phyloP scores from a whole-genome alignment of 2,113 vertebrate genomes.

The Eolophus roseicapilla region DNA sequence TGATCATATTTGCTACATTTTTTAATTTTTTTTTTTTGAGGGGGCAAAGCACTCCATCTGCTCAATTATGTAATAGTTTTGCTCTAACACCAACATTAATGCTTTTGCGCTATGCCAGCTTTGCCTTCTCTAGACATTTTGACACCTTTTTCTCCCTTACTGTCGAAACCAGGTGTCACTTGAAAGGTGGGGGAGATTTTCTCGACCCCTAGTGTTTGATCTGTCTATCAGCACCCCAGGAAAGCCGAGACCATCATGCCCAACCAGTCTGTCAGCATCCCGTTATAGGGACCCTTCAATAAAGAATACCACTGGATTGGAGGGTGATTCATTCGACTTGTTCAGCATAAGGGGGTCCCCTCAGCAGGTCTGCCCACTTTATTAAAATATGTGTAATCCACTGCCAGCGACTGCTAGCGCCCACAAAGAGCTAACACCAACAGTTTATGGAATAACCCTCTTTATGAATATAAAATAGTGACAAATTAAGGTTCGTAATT shows the following conservation, averaged over 20 bases:
- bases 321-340: not conserved
- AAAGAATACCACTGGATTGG: not conserved
- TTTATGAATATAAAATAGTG: not conserved
- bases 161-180: not conserved
- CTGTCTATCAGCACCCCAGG: not conserved
- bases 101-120: not conserved
- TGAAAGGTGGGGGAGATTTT: not conserved
- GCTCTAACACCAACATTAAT: not conserved
- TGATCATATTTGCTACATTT: not conserved
- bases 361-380: not conserved
- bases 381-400: not conserved
- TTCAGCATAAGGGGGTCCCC: not conserved
- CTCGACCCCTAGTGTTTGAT: not conserved
- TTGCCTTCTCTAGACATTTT: not conserved
- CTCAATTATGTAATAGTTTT: not conserved
- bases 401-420: not conserved
- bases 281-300: not conserved
- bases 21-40: not conserved
- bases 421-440: not conserved
- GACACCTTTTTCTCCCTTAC: not conserved
- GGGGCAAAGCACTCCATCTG: not conserved
- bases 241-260: not conserved
- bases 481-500: not conserved
- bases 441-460: not conserved
- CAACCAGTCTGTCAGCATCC: not conserved